Evolutionary conservation across 2,113 vertebrate species (phyloP), one percentile per base, ranked within the genome.

Genomic region (Myiopsitta monachus): DNA sequence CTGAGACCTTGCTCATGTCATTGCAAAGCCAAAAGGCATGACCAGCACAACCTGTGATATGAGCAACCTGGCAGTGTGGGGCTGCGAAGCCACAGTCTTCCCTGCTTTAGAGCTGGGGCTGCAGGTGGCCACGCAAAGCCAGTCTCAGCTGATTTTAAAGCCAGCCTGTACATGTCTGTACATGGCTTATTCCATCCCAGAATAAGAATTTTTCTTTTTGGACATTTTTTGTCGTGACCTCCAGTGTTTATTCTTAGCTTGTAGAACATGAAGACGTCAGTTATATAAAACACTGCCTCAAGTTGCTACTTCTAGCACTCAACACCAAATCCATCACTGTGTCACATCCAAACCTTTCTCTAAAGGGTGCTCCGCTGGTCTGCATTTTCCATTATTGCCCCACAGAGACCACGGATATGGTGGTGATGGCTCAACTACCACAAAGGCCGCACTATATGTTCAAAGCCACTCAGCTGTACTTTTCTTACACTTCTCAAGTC

Each of bases 1-100:
- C n/a, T 0, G 2, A 76, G 38, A 41, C 38, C 33, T 61, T 59
- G 18, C 39, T 68, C 43, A 86, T 72, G 44, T 18, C 16, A 11
- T 22, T 49, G 27, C 47, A 91, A 80, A 94, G 14, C 8, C 47
- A 72, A 63, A 72, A 91, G 12, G n/a, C 79, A 38, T 33, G 63
- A 69, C 10, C 47, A 46, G 43, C 57, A 72, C 57, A 76, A 36
- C 31, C 51, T 33, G 22, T 0, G 0, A 51, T n/a, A 33, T 3
- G 19, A 78, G 7, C 22, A 43, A 59, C 39, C 10, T 2, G 0
- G 17, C 33, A 27, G 54, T 0, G 0, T 3, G n/a, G 38, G 26
- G 18, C 79, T 90, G 67, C 72, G 38, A 59, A 36, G 31, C 51
- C 70, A 72, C 24, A 33, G 52, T 67, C 72, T 68, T 16, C 55